phyloP scores from a whole-genome alignment of 1,140 invertebrate species.

The Hetaerina americana region DNA sequence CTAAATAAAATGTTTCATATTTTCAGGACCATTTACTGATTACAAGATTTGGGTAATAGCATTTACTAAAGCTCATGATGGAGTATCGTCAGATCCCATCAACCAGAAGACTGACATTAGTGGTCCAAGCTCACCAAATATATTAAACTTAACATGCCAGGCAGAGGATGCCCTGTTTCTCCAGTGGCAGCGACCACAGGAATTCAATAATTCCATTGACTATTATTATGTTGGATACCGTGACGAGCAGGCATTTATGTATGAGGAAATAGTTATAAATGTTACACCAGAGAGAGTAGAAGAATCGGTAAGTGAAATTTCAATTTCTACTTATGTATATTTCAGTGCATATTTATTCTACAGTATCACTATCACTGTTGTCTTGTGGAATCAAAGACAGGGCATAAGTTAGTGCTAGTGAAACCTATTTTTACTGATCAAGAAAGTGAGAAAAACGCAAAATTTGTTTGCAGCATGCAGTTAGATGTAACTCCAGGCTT shows the following conservation, averaged over 20 bases:
- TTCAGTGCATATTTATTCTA: no score
- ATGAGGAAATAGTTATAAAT: conserved; percentile 46
- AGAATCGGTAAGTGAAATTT: conserved; percentile 36
- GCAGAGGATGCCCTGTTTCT: conserved; percentile 58
- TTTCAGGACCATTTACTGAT: conserved; percentile 62
- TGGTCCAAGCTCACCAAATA: conserved; percentile 61
- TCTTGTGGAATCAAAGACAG: no score
- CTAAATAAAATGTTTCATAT: conserved; percentile 17
- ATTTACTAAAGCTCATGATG: conserved; percentile 55
- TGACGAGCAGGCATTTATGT: conserved; percentile 39
- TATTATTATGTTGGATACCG: conserved; percentile 63
- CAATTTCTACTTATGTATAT: background rate
- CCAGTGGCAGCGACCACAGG: conserved; percentile 62
- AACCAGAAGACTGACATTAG: conserved; percentile 64
- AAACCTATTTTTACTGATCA: no score
- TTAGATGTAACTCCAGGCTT: no score
- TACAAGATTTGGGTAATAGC: conserved; percentile 81
- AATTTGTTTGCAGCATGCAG: no score
- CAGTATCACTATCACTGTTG: no score
- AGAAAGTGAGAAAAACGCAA: no score
- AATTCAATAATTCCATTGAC: conserved; percentile 61
- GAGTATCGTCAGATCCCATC: conserved; percentile 55
- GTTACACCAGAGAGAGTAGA: conserved; percentile 43
- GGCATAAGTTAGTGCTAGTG: no score
- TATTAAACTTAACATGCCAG: conserved; percentile 71